These are phyloP conservation scores for Amiota minor DNA, from an alignment of 2,888 invertebrate species.

Conservation along the genomic window DNA sequence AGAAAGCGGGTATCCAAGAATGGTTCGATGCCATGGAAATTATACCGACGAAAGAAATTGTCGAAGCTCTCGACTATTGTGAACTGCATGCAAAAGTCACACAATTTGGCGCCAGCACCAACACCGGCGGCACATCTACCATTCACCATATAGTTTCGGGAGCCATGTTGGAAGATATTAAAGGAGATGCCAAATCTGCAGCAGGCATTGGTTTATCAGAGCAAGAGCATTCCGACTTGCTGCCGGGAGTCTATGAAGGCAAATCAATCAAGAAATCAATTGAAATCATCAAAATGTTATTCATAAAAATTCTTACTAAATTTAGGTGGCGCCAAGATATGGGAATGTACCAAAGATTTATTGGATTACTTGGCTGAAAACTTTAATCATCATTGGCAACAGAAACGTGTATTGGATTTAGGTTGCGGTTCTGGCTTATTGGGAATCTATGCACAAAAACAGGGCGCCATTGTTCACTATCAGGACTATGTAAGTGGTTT, in stretches of 20 bases:
- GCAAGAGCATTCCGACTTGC: slow-evolving; percentile 81
- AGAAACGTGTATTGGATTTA: slow-evolving; percentile 84
- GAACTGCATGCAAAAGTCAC: slow-evolving; percentile 61
- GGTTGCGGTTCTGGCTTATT: slow-evolving; percentile 94
- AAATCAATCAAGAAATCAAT: slow-evolving; percentile 31
- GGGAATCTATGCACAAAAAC: slow-evolving; percentile 83
- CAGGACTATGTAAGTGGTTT: slow-evolving; percentile 92
- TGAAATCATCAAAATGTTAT: background rate
- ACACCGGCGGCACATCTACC: background rate
- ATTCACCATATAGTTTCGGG: slow-evolving; percentile 62
- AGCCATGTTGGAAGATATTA: slow-evolving; percentile 62
- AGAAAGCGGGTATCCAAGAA: slow-evolving; percentile 13
- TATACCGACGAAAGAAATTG: slow-evolving; percentile 41
- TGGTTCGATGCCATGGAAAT: slow-evolving; percentile 66
- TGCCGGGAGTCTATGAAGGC: slow-evolving; percentile 88
- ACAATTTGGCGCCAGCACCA: slow-evolving; percentile 43
- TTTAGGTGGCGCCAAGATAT: slow-evolving; percentile 92
- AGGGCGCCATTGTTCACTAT: slow-evolving; percentile 84
- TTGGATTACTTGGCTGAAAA: slow-evolving; percentile 78
- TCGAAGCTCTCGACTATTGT: slow-evolving; percentile 61
- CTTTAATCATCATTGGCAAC: slow-evolving; percentile 70
- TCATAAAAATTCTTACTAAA: background rate
- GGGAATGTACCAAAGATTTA: slow-evolving; percentile 94
- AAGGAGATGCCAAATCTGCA: slow-evolving; percentile 47
- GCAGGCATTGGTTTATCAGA: slow-evolving; percentile 75